Evolutionary conservation across 2,797 vertebrate species (phyloP), one percentile per base, ranked within the genome.

Genomic region (Pygocentrus nattereri): DNA sequence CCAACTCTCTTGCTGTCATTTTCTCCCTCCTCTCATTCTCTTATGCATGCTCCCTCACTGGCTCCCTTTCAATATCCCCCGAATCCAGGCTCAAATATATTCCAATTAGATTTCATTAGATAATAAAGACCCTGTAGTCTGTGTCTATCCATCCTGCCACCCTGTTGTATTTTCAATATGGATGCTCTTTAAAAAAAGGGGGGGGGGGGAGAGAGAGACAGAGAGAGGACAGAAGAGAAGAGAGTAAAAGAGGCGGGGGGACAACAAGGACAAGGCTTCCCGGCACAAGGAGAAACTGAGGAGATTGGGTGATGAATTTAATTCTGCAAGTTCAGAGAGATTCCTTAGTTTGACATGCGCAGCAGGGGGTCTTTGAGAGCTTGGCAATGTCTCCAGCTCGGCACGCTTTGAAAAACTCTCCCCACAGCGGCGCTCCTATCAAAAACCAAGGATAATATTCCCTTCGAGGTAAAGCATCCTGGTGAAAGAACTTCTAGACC

Each of bases 281-380:
- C 93, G 92, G 93, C 94, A 93, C 94, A 93, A 90, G 94, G 92
- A 95, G 93, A 94, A 90, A 86, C 70, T 76, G 85, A 88, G 89
- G 91, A 92, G 93, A 95, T 94, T 87, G 87, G 89, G 91, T 92
- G 93, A 95, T 94, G 95, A 96, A 95, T 96, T 96, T 96, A 96
- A 96, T 96, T 96, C 93, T 93, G 96, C 95, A 94, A 96, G 96
- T 97, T 97, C 96, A 97, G 96, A 97, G 96, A 96, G 96, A 96
- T 97, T 97, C 96, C 94, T 96, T 97, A 96, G 95, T 96, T 96
- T 96, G 96, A 96, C 95, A 95, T 86, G 88, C 95, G 86, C 93
- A 79, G 95, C 94, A 93, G 95, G 96, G 93, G 95, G 94, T 94
- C 95, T 97, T 97, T 97, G 95, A 97, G 94, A 85, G 93, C 89